Percentiles rank a stretch among this genome's conserved stretches.
phyloP scores from a whole-genome alignment of 2,113 vertebrate genomes.

The Laterallus jamaicensis region DNA sequence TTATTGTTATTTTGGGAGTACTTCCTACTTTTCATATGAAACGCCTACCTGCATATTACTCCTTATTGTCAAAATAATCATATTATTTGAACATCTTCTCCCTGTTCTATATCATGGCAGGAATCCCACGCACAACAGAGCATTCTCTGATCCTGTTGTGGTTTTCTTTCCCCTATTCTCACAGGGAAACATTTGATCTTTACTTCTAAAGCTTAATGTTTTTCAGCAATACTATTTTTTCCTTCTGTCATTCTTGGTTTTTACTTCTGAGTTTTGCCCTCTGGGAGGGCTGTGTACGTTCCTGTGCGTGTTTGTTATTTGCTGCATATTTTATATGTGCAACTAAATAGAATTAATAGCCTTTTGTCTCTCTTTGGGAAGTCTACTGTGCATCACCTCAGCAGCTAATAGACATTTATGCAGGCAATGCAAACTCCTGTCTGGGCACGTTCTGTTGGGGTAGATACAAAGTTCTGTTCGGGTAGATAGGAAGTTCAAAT shows the following conservation, averaged over 20 bases:
- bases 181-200: background rate
- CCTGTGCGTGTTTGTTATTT: background rate
- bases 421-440: background rate
- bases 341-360: background rate
- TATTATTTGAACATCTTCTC: background rate
- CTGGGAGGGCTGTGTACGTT: background rate
- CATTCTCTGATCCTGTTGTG: background rate
- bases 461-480: background rate
- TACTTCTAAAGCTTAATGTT: background rate
- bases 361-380: background rate
- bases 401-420: background rate
- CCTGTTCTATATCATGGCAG: background rate
- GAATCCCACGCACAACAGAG: background rate
- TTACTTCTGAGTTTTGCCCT: background rate
- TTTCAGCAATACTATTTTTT: background rate
- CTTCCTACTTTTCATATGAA: constrained; percentile 3
- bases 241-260: background rate
- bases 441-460: background rate
- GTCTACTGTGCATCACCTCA: background rate
- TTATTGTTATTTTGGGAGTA: background rate
- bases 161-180: background rate
- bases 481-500: background rate
- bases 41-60: background rate
- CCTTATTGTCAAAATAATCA: background rate
- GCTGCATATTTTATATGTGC: background rate